phyloP scores from a whole-genome alignment of 2,113 vertebrate genomes.

The Anser brachyrhynchus region DNA sequence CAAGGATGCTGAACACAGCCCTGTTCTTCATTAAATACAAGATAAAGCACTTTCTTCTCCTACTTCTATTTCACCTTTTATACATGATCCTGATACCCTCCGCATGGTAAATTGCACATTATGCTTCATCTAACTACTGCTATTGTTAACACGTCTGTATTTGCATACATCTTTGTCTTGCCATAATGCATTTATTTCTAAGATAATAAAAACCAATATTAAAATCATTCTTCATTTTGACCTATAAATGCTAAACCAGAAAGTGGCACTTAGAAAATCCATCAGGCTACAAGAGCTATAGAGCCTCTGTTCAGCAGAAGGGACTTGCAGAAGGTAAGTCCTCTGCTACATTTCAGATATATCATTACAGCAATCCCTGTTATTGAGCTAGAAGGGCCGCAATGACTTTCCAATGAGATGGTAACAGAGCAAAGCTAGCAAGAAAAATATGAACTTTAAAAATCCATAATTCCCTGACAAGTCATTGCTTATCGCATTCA shows the following conservation, averaged over 20 bases:
- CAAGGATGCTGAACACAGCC: background rate
- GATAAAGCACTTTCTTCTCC: background rate
- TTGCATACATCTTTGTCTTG: background rate
- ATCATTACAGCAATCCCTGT: background rate
- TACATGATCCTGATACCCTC: background rate
- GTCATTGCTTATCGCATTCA: background rate
- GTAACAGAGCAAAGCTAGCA: background rate
- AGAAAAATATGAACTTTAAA: conserved; percentile 16
- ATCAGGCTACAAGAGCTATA: background rate
- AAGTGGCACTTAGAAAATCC: background rate
- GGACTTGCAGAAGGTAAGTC: background rate
- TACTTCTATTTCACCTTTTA: background rate
- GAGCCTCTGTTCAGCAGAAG: background rate
- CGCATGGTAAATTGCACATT: background rate
- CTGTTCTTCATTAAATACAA: background rate
- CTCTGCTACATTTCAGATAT: background rate
- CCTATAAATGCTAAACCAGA: background rate
- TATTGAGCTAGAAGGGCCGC: background rate
- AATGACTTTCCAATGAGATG: background rate
- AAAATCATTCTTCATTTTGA: background rate
- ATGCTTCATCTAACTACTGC: background rate
- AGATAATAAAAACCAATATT: background rate
- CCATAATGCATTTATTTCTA: background rate
- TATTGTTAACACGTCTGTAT: background rate
- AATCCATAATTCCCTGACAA: conserved; percentile 25